A percentile compares a stretch with the other conserved stretches of the same genome.
Conservation (phyloP, 2,113 vertebrate genomes). For the Hippolais icterina region DNA sequence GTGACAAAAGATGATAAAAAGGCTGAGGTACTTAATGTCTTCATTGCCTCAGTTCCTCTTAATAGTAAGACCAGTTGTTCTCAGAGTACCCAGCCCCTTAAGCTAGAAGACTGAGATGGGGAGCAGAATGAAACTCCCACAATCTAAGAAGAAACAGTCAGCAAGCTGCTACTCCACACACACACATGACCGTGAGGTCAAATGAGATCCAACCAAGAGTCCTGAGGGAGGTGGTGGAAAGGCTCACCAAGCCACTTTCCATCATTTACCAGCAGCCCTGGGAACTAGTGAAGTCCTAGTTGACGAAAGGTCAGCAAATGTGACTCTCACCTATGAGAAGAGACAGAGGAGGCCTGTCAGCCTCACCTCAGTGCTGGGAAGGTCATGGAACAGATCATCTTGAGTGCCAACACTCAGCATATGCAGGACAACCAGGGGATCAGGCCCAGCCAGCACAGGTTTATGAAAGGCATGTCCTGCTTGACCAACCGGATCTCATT, state of each 20-base stretch:
- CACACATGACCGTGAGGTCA: fast-evolving
- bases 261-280: background rate
- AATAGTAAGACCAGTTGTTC: background rate
- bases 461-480: background rate
- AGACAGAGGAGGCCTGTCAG: background rate
- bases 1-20: background rate
- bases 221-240: background rate
- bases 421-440: background rate
- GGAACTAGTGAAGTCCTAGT: background rate
- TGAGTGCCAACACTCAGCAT: too few relatives aligned
- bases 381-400: background rate
- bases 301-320: background rate
- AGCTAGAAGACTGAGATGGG: background rate
- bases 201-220: background rate
- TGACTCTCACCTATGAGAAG: background rate
- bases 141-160: background rate
- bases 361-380: background rate
- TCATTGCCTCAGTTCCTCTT: background rate
- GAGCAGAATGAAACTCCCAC: background rate
- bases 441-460: background rate
- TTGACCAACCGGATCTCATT: background rate
- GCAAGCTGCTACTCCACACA: background rate
- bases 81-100: background rate
- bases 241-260: background rate
- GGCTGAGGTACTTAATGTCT: background rate